Base-by-base conservation (phyloP, 2,888 invertebrate species). In the Cyrtodaria siliqua region DNA sequence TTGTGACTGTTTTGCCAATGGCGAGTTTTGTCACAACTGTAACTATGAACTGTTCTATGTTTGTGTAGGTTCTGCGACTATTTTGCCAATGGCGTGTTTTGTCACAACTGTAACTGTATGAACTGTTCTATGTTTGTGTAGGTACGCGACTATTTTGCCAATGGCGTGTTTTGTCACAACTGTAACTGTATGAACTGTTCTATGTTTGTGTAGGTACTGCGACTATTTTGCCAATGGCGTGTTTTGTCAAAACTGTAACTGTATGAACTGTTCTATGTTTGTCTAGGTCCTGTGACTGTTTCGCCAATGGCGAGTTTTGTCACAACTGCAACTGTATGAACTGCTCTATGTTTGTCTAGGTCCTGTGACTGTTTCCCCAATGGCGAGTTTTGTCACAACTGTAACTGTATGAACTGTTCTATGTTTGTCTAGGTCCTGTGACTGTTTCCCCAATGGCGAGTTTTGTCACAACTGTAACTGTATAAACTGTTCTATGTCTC, bases 321-420 rank as follows among this genome's bases (percentile, higher is more conserved):
- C 96, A 97, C 93, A 94, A 96, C 93, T 99, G 99, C 94, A 99
- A 99, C 92, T 99, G 99, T n/a, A n/a, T n/a, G n/a, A n/a, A n/a
- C n/a, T n/a, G n/a, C n/a, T n/a, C n/a, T n/a, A n/a, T n/a, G n/a
- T n/a, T n/a, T n/a, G 82, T 12, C 91, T 95, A 95, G 84, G 96
- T 99, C 93, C 99, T 99, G 99, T 94, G 99, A 99, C 93, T 99
- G 99, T 93, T 99, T 99, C 94, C 99, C 99, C 4, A 99, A 99
- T 94, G 99, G 99, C 2, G 99, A 99, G 94, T 99, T 99, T 94
- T 99, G 99, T 94, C 96, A 97, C 93, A 94, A 96, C 93, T 99
- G 99, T 94, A 99, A 99, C 92, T 99, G 99, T 93, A 96, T 96
- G 93, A 98, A 98, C 94, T 99, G 99, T 93, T 97, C 96, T 88